A percentile compares a stretch with the other conserved stretches of the same genome.
Evolutionary conservation across 2,888 invertebrate genomes (phyloP).

Genomic region (Rhagonycha lutea): DNA sequence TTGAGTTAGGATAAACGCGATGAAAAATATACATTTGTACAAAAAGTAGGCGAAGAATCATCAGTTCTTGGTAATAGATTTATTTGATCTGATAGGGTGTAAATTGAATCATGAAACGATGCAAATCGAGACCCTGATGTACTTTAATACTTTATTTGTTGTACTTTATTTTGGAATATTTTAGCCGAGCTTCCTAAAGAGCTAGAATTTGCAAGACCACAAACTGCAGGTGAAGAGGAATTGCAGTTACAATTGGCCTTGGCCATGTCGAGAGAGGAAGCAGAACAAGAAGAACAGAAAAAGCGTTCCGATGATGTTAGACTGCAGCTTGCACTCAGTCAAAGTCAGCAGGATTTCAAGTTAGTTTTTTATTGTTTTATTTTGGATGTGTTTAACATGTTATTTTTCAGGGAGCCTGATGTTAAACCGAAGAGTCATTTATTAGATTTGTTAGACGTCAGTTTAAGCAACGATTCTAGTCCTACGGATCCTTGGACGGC

Average conservation of each 20-base stretch:
- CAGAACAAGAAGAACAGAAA: slow-evolving; percentile 93
- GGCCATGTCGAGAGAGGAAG: slow-evolving; percentile 98
- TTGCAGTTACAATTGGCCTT: slow-evolving; percentile 96
- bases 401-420: slow-evolving; percentile 43
- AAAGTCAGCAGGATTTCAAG: slow-evolving; percentile 93
- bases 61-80: no score
- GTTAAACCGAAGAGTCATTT: slow-evolving; percentile 64
- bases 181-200: slow-evolving; percentile 61
- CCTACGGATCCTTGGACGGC: slow-evolving; percentile 78
- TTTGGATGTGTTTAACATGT: background rate
- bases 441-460: slow-evolving; percentile 83
- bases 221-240: slow-evolving; percentile 97
- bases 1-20: no score
- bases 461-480: slow-evolving; percentile 65
- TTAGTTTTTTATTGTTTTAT: slow-evolving; percentile 46
- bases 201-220: slow-evolving; percentile 91
- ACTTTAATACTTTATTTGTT: no score
- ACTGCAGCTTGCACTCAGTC: slow-evolving; percentile 88
- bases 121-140: no score
- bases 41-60: no score
- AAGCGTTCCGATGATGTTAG: slow-evolving; percentile 94
- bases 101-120: no score
- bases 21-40: no score
- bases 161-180: background rate
- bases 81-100: no score